Base-by-base conservation (phyloP, 2,797 vertebrate genomes). In the Esox masquinongy region DNA sequence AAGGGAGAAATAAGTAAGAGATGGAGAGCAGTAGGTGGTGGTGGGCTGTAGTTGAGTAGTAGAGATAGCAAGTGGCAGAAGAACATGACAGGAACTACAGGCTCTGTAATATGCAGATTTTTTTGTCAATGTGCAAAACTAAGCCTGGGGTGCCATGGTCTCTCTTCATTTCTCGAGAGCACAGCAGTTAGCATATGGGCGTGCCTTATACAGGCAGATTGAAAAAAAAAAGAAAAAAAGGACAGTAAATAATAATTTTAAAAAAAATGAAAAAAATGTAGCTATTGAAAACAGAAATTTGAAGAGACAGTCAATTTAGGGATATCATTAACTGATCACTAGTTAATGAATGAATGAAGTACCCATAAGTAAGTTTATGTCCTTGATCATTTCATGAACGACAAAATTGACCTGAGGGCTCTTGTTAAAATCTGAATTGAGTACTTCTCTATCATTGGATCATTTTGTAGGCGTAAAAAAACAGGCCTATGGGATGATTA, bases 51-150 rank as follows among this genome's bases (percentile, higher is more conserved):
- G 63, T 34, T n/a, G 22, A 16, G 68, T 22, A 17, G 17, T 43
- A 14, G 53, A 19, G 49, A 7, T 3, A 1, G 47, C 26, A 16
- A 34, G 63, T 15, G 50, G 61, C 22, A 8, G 9, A 49, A 73
- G 68, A 59, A 29, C 43, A 67, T 39, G 29, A 75, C 74, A 78
- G 75, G 74, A 75, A 74, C 80, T 81, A 78, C 84, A 85, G 77
- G 85, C 72, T 76, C 84, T 74, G 39, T 1, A 61, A 22, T 61
- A 61, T 24, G 9, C 56, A 22, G 7, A 31, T 73, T 17, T 82
- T 89, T 86, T 77, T n/a, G 79, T 91, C 84, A 89, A 73, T 29
- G 63, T 84, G 79, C 78, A 89, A 85, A 89, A 90, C 78, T 90
- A 85, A 89, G 89, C 85, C 77, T 67, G 82, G 78, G 81, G 83